A percentile compares a stretch with the other conserved stretches of the same genome.
These are phyloP conservation scores for Lytechinus pictus DNA, from an alignment of 35 echinoderm and acorn worm genomes.

Conservation along the genomic window DNA sequence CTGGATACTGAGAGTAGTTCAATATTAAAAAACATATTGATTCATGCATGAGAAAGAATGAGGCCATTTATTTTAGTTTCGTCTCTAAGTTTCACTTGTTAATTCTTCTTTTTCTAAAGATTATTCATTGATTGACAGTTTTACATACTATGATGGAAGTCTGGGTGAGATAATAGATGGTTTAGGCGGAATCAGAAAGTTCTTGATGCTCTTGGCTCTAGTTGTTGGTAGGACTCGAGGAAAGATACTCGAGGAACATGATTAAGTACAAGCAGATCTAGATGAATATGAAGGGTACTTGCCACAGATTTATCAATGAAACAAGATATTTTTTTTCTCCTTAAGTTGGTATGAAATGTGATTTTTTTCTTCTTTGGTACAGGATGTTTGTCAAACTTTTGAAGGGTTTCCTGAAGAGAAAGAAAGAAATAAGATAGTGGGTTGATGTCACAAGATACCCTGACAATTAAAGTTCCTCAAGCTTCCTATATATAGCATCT, in stretches of 20 bases:
- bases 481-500: too few relatives aligned
- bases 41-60: not conserved
- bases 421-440: too few relatives aligned
- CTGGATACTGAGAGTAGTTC: not conserved
- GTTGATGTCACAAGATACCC: too few relatives aligned
- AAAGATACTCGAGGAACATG: not conserved
- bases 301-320: too few relatives aligned
- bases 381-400: too few relatives aligned
- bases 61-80: not conserved
- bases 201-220: not conserved
- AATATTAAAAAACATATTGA: not conserved
- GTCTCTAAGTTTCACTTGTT: not conserved
- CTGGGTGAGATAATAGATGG: too few relatives aligned
- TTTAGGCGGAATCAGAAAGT: not conserved
- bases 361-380: too few relatives aligned
- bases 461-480: too few relatives aligned
- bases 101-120: not conserved
- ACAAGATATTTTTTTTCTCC: too few relatives aligned
- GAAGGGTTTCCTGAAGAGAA: too few relatives aligned
- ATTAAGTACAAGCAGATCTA: not conserved
- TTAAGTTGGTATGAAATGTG: too few relatives aligned
- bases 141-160: not conserved
- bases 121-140: not conserved
- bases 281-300: not conserved
- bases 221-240: not conserved